These are phyloP conservation scores for Phyllostomus hastatus DNA, from an alignment of 2,113 vertebrate genomes.

Conservation along the genomic window DNA sequence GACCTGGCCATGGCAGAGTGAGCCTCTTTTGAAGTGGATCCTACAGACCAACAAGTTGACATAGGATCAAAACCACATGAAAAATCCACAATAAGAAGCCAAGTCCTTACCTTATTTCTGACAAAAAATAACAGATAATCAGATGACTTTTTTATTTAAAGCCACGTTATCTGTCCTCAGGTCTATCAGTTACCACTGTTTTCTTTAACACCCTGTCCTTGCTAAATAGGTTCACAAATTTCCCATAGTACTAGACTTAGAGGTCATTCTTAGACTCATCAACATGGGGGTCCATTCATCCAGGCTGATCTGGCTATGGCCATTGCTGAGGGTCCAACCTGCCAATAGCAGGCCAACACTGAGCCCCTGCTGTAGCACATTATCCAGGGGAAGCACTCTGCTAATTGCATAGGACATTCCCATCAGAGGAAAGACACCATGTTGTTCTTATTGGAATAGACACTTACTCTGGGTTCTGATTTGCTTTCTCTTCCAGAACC, in stretches of 20 bases:
- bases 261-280: not conserved
- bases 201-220: not conserved
- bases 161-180: not conserved
- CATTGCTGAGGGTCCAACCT: not conserved
- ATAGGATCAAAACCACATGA: too few relatives aligned
- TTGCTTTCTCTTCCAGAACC: not conserved
- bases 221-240: not conserved
- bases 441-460: not conserved
- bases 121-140: not conserved
- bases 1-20: not conserved
- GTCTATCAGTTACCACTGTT: not conserved
- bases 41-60: not conserved
- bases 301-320: not conserved
- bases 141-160: not conserved
- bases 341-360: not conserved
- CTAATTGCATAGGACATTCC: not conserved
- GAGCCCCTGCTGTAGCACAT: not conserved
- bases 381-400: not conserved
- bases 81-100: not conserved
- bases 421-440: not conserved
- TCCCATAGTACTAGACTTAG: not conserved
- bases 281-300: not conserved
- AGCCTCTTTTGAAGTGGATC: not conserved
- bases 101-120: not conserved
- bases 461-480: not conserved